Percentiles rank a stretch among this genome's conserved stretches.
Evolutionary conservation across 2,888 invertebrate genomes (phyloP).

Genomic region (Alsophila aescularia): DNA sequence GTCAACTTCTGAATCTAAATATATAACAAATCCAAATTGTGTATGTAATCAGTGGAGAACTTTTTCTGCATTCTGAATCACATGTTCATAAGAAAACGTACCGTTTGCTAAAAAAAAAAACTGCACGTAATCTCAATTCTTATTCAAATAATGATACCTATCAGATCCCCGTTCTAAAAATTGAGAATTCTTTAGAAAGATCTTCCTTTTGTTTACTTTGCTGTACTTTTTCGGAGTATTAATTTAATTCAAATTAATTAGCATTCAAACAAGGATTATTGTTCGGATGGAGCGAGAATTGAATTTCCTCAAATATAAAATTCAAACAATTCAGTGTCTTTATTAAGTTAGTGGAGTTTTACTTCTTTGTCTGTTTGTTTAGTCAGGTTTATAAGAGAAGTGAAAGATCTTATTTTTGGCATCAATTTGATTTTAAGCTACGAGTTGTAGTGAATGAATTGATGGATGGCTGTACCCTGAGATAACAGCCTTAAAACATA

Average conservation of each 20-base stretch:
- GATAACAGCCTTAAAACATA: neutral
- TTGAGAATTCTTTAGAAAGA: conserved; percentile 43
- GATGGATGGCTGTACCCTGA: neutral
- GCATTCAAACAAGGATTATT: conserved; percentile 77
- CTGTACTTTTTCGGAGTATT: conserved; percentile 61
- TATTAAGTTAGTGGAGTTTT: conserved; percentile 56
- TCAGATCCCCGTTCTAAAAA: conserved; percentile 42
- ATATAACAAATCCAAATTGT: conserved; percentile 52
- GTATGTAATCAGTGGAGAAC: conserved; percentile 50
- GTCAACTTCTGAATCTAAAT: conserved; percentile 46
- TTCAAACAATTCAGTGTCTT: conserved; percentile 55
- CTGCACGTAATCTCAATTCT: neutral
- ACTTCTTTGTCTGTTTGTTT: conserved; percentile 46
- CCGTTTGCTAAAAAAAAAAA: neutral
- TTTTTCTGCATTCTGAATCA: conserved; percentile 33
- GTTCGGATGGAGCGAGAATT: conserved; percentile 62
- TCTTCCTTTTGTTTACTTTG: conserved; percentile 59
- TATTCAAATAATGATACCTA: conserved; percentile 36
- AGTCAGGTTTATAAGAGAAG: conserved; percentile 14
- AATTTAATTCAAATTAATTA: conserved; percentile 76
- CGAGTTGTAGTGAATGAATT: neutral
- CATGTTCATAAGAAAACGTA: neutral
- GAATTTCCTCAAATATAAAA: conserved; percentile 63
- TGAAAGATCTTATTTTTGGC: conserved; percentile 15
- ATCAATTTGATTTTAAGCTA: neutral